phyloP scores from a whole-genome alignment of 2,797 vertebrate genomes.

The Falco concolor region DNA sequence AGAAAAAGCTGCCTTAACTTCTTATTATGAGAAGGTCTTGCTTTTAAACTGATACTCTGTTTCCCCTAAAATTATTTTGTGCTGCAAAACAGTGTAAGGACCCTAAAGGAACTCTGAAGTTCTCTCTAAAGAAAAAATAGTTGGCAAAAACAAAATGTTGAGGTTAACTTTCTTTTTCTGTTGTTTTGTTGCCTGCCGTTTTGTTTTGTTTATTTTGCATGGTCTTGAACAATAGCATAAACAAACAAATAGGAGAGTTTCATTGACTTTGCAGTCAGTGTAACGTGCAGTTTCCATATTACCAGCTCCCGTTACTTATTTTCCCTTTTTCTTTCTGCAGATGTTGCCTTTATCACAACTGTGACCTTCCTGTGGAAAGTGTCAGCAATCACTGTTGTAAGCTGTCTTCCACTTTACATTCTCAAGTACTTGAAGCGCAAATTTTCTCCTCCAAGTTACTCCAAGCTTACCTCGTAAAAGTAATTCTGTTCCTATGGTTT shows the following conservation, averaged over 20 bases:
- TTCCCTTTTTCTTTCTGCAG: constrained; percentile 69
- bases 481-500: background rate
- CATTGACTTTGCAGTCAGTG: background rate
- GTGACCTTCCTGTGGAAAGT: constrained; percentile 97
- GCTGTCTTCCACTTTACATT: constrained; percentile 97
- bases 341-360: constrained; percentile 91
- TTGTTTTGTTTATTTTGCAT: background rate
- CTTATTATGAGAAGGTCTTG: background rate
- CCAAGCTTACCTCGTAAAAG: constrained; percentile 90
- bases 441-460: constrained; percentile 97
- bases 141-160: background rate
- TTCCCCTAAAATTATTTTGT: background rate
- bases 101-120: background rate
- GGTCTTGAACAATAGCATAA: background rate
- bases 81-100: background rate
- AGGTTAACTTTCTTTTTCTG: background rate
- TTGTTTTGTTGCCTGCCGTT: background rate
- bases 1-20: background rate
- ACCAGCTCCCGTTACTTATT: background rate
- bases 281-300: background rate
- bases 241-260: background rate
- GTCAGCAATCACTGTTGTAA: constrained; percentile 91
- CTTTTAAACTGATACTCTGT: background rate
- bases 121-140: background rate
- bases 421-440: constrained; percentile 97